Evolutionary conservation across 2,113 vertebrate genomes (phyloP).

Genomic region (Struthio camelus): DNA sequence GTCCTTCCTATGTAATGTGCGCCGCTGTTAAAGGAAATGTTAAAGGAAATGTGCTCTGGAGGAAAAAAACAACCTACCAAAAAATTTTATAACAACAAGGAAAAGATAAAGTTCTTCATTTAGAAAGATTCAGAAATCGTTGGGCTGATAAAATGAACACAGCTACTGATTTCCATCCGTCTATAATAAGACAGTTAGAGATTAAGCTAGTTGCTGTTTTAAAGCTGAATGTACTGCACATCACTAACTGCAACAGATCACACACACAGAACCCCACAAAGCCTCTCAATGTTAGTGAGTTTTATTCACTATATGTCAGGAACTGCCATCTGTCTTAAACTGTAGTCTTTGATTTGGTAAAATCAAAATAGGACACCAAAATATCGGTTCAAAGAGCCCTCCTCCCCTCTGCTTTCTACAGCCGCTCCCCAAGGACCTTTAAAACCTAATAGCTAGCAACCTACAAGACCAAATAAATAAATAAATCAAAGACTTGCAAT

Average conservation of each 20-base stretch:
- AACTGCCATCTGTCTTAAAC: constrained; percentile 2
- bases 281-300: background rate
- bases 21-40: background rate
- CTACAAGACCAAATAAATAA: background rate
- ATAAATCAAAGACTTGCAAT: background rate
- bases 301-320: background rate
- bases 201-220: background rate
- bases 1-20: background rate
- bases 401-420: background rate
- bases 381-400: background rate
- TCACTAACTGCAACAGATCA: background rate
- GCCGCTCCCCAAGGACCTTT: background rate
- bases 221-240: background rate
- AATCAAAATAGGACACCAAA: background rate
- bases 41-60: background rate
- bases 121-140: background rate
- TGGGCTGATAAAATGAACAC: background rate
- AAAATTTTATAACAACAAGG: background rate
- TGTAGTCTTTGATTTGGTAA: background rate
- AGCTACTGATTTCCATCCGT: background rate
- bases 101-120: background rate
- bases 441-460: background rate
- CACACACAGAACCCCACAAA: background rate
- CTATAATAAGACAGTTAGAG: background rate
- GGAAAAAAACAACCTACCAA: background rate